Conservation (phyloP, 2,888 invertebrate species). For the Heliconius ethilla region DNA sequence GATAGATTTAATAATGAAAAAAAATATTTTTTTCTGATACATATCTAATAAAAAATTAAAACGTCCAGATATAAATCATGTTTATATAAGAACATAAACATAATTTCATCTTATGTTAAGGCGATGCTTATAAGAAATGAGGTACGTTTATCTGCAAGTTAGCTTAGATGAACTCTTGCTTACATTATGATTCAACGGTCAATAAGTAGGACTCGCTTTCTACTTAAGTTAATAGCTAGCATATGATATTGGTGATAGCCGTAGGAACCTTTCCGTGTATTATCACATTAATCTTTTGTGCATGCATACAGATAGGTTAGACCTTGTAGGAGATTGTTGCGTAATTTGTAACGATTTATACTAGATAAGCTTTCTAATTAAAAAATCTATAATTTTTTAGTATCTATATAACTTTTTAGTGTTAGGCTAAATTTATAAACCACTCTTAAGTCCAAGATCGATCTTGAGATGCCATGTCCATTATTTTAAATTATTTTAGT, state of each 20-base stretch:
- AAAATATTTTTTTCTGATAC: not conserved
- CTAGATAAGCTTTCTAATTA: too few species aligned
- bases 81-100: constrained; percentile 30
- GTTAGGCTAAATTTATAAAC: too few species aligned
- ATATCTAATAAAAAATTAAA: constrained; percentile 11
- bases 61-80: constrained; percentile 12
- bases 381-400: too few species aligned
- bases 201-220: constrained; percentile 49
- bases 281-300: constrained; percentile 31
- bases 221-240: constrained; percentile 43
- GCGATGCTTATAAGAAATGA: constrained; percentile 32
- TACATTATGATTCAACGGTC: constrained; percentile 38
- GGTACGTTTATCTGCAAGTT: constrained; percentile 36
- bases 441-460: too few species aligned
- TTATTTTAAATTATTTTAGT: not conserved
- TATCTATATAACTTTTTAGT: too few species aligned
- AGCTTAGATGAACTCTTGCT: constrained; percentile 33
- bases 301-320: constrained; percentile 3
- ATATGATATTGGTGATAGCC: constrained; percentile 40
- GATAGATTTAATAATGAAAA: not conserved
- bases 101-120: constrained; percentile 28
- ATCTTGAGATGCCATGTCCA: too few species aligned
- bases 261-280: constrained; percentile 36
- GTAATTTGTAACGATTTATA: not conserved
- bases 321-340: constrained; percentile 1